phyloP scores from a whole-genome alignment of 2,113 vertebrate species.

The Merops nubicus region DNA sequence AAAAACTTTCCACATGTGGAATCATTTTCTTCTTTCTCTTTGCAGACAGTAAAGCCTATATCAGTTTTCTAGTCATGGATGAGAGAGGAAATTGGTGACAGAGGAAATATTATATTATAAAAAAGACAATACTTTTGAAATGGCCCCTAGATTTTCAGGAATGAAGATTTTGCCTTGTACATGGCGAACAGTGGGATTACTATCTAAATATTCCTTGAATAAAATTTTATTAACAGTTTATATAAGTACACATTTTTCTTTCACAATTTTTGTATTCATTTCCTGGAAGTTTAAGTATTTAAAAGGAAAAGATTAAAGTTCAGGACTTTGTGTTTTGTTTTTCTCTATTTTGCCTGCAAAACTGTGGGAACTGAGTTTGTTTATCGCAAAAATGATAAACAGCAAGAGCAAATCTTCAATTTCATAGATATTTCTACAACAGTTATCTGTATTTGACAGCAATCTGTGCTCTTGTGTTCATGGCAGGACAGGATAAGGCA shows the following conservation, averaged over 20 bases:
- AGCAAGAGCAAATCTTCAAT: background rate
- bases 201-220: background rate
- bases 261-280: background rate
- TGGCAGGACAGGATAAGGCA: background rate
- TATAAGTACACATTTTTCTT: background rate
- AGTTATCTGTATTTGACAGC: background rate
- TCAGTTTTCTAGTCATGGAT: background rate
- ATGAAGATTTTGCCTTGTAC: background rate
- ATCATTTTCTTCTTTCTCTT: background rate
- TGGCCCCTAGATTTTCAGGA: background rate
- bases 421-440: background rate
- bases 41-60: background rate
- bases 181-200: background rate
- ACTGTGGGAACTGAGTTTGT: background rate
- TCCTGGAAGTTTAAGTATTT: background rate
- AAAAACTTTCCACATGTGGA: background rate
- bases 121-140: background rate
- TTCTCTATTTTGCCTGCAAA: background rate
- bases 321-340: rapidly evolving
- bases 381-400: background rate
- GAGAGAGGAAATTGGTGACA: background rate
- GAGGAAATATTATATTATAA: background rate
- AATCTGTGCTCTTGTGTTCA: background rate
- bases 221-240: background rate
- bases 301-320: background rate